phyloP scores from a whole-genome alignment of 2,113 vertebrate genomes.

The Phyllostomus discolor region DNA sequence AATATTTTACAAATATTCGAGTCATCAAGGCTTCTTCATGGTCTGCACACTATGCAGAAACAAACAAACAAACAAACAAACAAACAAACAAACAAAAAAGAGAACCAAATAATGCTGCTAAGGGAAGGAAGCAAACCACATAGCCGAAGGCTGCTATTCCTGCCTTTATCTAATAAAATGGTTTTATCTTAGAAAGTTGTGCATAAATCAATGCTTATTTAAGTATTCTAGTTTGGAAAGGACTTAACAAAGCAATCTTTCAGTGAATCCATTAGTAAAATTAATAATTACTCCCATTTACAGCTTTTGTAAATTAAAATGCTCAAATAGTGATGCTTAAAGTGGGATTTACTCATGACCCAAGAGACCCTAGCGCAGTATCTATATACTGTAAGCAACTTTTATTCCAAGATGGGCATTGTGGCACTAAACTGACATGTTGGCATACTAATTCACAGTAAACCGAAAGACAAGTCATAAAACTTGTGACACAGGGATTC shows the following conservation, averaged over 20 bases:
- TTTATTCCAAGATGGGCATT: not conserved
- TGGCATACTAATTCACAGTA: not conserved
- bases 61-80: not conserved
- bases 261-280: conserved; percentile 22
- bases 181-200: conserved; percentile 37
- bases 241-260: conserved; percentile 27
- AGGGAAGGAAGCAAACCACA: conserved; percentile 27
- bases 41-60: conserved; percentile 11
- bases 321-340: conserved; percentile 20
- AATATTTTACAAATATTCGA: conserved; percentile 39
- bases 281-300: conserved; percentile 27
- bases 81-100: not conserved
- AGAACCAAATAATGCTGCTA: not conserved
- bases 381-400: not conserved
- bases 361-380: not conserved
- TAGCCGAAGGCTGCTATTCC: not conserved
- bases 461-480: not conserved
- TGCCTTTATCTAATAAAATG: conserved; percentile 46
- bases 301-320: conserved; percentile 31
- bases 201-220: conserved; percentile 42
- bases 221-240: conserved; percentile 1
- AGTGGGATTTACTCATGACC: conserved; percentile 23
- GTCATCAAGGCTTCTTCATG: not conserved
- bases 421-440: not conserved
- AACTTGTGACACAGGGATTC: not conserved